phyloP scores from a whole-genome alignment of 2,888 invertebrate species.

The Corythucha ciliata region DNA sequence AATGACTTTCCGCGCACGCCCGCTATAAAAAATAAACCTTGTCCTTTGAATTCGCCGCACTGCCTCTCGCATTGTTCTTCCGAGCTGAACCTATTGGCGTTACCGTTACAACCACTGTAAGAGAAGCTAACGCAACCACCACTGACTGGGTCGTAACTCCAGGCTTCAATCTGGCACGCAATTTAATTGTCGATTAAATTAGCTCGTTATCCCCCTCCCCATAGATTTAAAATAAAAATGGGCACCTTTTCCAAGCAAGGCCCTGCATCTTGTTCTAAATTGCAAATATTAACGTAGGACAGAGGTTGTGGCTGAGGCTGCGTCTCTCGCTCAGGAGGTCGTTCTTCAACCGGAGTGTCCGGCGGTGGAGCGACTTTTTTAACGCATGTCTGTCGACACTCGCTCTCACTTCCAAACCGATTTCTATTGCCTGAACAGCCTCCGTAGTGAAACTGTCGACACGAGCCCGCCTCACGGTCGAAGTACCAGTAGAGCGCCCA shows the following conservation, averaged over 20 bases:
- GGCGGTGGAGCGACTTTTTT: constrained; percentile 1
- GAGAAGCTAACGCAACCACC: constrained; percentile 58
- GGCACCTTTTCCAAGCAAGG: constrained; percentile 53
- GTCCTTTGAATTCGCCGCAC: constrained; percentile 61
- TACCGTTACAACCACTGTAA: constrained; percentile 85
- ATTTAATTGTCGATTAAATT: too few relatives aligned
- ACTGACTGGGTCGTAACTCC: constrained; percentile 58
- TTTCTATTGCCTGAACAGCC: constrained; percentile 89
- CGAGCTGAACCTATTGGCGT: constrained; percentile 69
- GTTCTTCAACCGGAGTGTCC: background rate
- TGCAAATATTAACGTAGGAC: constrained; percentile 45
- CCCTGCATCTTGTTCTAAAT: constrained; percentile 53
- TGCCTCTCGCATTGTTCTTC: constrained; percentile 48
- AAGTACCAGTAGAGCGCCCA: constrained; percentile 54
- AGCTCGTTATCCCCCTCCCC: too few relatives aligned
- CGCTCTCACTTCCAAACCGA: constrained; percentile 55
- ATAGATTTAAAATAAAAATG: background rate
- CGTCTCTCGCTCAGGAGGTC: constrained; percentile 26
- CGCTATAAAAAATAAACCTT: constrained; percentile 46
- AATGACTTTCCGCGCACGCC: too few relatives aligned
- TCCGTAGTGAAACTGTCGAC: constrained; percentile 66
- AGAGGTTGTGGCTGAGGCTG: constrained; percentile 32
- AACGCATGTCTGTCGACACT: constrained; percentile 55
- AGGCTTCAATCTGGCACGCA: constrained; percentile 57
- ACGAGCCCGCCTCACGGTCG: constrained; percentile 49